Conservation (phyloP, 2,113 vertebrate species). For the Smithornis capensis region DNA sequence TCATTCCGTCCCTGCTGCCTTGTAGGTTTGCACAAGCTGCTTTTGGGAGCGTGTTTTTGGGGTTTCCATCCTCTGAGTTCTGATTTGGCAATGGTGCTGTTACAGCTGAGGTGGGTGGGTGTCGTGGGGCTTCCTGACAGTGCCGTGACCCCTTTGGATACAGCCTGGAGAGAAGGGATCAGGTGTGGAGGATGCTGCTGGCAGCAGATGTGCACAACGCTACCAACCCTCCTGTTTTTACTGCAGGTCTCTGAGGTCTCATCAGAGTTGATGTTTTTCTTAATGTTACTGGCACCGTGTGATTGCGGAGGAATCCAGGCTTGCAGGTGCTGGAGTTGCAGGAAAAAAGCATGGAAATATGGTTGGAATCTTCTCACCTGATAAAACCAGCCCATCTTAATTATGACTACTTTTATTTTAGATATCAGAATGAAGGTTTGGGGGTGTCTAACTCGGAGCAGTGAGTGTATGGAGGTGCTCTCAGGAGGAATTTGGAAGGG, state of each 20-base stretch:
- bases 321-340: background rate
- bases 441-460: rapidly evolving
- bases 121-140: background rate
- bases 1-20: background rate
- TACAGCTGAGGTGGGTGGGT: background rate
- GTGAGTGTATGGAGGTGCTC: background rate
- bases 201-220: background rate
- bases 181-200: background rate
- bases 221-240: background rate
- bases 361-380: background rate
- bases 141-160: background rate
- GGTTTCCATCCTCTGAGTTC: background rate
- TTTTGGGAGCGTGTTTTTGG: background rate
- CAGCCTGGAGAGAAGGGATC: background rate
- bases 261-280: background rate
- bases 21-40: background rate
- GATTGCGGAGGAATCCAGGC: background rate
- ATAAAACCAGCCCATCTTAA: background rate
- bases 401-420: background rate
- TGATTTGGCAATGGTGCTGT: background rate
- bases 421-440: background rate
- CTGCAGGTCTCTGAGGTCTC: constrained; percentile 15
- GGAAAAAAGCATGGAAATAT: background rate
- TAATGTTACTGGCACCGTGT: background rate
- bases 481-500: background rate